Base-by-base conservation (phyloP, 2,113 vertebrate genomes). In the Gymnocephalus cernua region DNA sequence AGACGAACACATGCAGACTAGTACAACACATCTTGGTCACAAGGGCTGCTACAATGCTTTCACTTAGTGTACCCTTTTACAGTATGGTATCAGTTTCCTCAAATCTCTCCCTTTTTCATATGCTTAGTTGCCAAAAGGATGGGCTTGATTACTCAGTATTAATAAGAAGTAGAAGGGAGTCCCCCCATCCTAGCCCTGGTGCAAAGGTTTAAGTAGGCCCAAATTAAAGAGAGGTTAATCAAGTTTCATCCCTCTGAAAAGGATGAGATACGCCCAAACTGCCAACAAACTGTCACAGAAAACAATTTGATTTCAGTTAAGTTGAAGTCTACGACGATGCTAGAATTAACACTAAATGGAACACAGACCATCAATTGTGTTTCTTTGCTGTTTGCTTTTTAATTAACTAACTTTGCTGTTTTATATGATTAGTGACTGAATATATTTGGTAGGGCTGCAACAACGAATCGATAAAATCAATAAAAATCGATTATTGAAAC, bases 1-100 rank as follows among this genome's bases (percentile, higher is more conserved):
- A 66, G 50, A 54, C 9, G 11, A 56, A 69, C 7, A 73, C 75
- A 81, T 32, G 19, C 56, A 83, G 21, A 65, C 4, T 61, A 18
- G 16, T 9, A 38, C 16, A 75, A 69, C 6, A 67, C 25, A 38
- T 53, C 11, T 25, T 45, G 19, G 38, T 61, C 16, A 38, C 25
- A 58, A 73, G 9, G 15, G 57, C 1, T 62, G 44, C 25, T 62
- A n/a, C 14, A 41, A 29, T 27, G 12, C 27, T 84, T 65, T 47
- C 29, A 51, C 14, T 62, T 61, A 7, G 2, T 44, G 12, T 44
- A 3, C 13, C 23, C 5, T 32, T 44, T 13, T 16, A 50, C 21
- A 29, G 7, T 19, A 10, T 23, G 11, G 12, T 8, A 14, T 50
- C 41, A 35, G 27, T 21, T 59, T 74, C 32, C 29, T 59, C 6